These are phyloP conservation scores for Elachura formosa DNA, from an alignment of 2,113 vertebrate species.

Conservation along the genomic window DNA sequence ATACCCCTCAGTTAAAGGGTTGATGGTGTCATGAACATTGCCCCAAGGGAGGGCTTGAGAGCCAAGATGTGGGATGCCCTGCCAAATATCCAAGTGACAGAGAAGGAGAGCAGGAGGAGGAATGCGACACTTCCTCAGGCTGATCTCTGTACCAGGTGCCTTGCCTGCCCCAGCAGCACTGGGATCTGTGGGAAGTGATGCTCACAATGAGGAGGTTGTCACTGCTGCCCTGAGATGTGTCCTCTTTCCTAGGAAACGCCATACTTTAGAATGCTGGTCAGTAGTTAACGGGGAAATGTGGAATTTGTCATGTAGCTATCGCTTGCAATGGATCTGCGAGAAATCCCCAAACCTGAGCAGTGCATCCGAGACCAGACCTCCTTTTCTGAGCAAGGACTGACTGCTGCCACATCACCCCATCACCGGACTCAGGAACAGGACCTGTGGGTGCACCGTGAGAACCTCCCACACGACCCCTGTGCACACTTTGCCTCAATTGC, in stretches of 20 bases:
- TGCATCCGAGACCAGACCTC: fast-evolving
- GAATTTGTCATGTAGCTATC: fast-evolving
- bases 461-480: no score
- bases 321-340: background rate
- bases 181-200: background rate
- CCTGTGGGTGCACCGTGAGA: no score
- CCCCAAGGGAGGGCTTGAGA: background rate
- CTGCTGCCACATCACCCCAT: fast-evolving
- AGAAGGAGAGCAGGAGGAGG: background rate
- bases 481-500: fast-evolving
- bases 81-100: background rate
- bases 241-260: background rate
- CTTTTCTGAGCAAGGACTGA: background rate
- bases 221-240: background rate
- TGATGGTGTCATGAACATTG: background rate
- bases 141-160: background rate
- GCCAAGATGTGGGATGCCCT: background rate
- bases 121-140: background rate
- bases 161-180: background rate
- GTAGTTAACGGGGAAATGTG: fast-evolving
- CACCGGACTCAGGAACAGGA: fast-evolving
- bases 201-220: fast-evolving
- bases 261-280: fast-evolving
- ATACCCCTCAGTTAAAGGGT: background rate
- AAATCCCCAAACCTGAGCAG: background rate